phyloP scores from a whole-genome alignment of 2,888 invertebrate species.

The Germaria angustata region DNA sequence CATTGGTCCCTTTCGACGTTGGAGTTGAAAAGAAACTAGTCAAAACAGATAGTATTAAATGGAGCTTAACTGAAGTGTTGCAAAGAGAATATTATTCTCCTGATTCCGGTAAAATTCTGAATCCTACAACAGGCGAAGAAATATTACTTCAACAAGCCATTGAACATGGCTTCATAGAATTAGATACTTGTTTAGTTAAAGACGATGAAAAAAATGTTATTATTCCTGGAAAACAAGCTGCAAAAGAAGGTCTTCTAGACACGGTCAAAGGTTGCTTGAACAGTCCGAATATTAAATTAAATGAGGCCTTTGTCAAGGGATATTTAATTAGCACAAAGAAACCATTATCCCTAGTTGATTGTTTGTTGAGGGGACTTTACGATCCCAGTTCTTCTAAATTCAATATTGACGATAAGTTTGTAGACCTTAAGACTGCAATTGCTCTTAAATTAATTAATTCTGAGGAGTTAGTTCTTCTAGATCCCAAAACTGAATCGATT shows the following conservation, averaged over 20 bases:
- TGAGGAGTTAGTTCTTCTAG: slow-evolving; percentile 88
- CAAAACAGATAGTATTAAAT: slow-evolving; percentile 85
- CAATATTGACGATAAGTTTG: slow-evolving; percentile 84
- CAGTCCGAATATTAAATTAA: slow-evolving; percentile 86
- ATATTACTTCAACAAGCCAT: slow-evolving; percentile 89
- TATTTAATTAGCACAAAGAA: slow-evolving; percentile 88
- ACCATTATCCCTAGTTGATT: slow-evolving; percentile 91
- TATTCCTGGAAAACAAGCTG: slow-evolving; percentile 86
- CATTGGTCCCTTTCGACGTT: slow-evolving; percentile 85
- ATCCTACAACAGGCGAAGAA: slow-evolving; percentile 87
- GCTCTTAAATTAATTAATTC: slow-evolving; percentile 87
- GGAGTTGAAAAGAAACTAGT: slow-evolving; percentile 87
- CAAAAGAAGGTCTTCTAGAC: slow-evolving; percentile 86
- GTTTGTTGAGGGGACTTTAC: slow-evolving; percentile 89
- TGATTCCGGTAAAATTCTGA: slow-evolving; percentile 86
- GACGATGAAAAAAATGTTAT: slow-evolving; percentile 86
- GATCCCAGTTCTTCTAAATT: slow-evolving; percentile 87
- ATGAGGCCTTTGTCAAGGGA: slow-evolving; percentile 90
- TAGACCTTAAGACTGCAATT: slow-evolving; percentile 88
- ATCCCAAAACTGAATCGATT: slow-evolving; percentile 89
- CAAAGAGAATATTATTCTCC: slow-evolving; percentile 89
- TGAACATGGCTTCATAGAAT: slow-evolving; percentile 86
- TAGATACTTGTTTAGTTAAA: slow-evolving; percentile 86
- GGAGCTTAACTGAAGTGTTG: slow-evolving; percentile 87
- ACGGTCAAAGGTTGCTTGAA: slow-evolving; percentile 85